Evolutionary conservation across 2,888 invertebrate species (phyloP).

Genomic region (Lithosia quadra): DNA sequence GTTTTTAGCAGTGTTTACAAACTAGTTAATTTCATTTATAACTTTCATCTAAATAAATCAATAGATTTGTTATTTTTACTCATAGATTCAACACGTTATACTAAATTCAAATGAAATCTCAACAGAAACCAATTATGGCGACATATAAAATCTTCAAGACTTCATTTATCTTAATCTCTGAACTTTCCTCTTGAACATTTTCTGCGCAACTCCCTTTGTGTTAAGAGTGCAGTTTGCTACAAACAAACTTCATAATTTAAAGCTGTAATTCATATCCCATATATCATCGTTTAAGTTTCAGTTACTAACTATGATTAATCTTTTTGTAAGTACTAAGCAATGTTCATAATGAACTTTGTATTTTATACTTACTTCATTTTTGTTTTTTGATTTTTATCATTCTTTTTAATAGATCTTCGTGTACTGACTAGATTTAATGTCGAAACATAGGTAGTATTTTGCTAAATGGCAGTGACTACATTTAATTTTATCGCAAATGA

Average conservation of each 20-base stretch:
- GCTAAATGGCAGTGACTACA: too few species aligned
- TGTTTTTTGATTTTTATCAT: neutral
- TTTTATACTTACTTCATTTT: neutral
- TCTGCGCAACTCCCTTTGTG: slow-evolving; percentile 1
- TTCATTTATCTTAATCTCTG: neutral
- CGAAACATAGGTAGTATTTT: too few species aligned
- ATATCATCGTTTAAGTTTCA: neutral
- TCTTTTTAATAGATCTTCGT: neutral
- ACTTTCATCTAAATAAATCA: too few species aligned
- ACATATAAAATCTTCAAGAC: neutral
- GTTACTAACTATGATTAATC: slow-evolving; percentile 4
- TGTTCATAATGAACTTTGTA: neutral
- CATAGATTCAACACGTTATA: neutral
- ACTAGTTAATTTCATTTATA: too few species aligned
- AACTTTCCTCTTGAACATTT: neutral
- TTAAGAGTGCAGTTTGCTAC: neutral
- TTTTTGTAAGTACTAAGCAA: neutral
- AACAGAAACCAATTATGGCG: neutral
- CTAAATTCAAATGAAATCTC: neutral
- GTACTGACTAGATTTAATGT: too few species aligned
- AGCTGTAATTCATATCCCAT: neutral
- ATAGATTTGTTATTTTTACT: too few species aligned
- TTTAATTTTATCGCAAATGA: too few species aligned
- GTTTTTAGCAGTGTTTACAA: too few species aligned
- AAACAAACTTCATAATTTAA: neutral